These are phyloP conservation scores for Liodrosophila aerea DNA, from an alignment of 2,888 invertebrate species.

Conservation along the genomic window DNA sequence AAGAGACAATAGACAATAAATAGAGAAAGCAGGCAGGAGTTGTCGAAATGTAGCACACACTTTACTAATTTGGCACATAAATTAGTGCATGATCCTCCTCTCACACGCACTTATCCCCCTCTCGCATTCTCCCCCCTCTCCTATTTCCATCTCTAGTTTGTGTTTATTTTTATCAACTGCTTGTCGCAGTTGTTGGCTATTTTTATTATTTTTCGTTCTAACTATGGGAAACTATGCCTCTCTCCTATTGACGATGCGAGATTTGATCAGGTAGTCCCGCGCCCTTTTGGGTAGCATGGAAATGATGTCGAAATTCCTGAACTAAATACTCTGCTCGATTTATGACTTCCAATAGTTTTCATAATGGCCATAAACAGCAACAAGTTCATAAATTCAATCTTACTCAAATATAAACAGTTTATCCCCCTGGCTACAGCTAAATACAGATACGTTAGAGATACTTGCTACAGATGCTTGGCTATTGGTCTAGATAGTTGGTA, in stretches of 20 bases:
- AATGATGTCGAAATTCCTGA: too few species aligned
- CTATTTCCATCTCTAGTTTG: conserved; percentile 13
- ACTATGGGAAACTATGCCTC: conserved; percentile 11
- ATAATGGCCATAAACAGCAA: too few species aligned
- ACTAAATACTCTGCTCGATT: not conserved
- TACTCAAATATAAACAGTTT: too few species aligned
- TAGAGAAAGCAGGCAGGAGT: not conserved
- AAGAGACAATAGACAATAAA: not conserved
- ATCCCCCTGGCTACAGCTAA: too few species aligned
- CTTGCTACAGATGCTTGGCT: too few species aligned
- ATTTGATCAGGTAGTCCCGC: too few species aligned
- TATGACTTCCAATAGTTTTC: not conserved
- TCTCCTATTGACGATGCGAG: not conserved
- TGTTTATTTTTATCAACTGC: conserved; percentile 38
- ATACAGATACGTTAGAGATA: too few species aligned
- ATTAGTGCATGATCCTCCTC: conserved; percentile 25
- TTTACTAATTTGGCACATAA: conserved; percentile 39
- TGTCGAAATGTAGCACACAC: not conserved
- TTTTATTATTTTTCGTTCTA: conserved; percentile 15
- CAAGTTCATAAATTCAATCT: too few species aligned
- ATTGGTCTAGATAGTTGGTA: too few species aligned
- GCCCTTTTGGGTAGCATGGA: too few species aligned
- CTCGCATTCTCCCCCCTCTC: conserved; percentile 12
- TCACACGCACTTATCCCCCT: conserved; percentile 6
- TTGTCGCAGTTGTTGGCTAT: conserved; percentile 27